Base-by-base conservation (phyloP, 2,888 invertebrate species). In the Margaritifera margaritifera region DNA sequence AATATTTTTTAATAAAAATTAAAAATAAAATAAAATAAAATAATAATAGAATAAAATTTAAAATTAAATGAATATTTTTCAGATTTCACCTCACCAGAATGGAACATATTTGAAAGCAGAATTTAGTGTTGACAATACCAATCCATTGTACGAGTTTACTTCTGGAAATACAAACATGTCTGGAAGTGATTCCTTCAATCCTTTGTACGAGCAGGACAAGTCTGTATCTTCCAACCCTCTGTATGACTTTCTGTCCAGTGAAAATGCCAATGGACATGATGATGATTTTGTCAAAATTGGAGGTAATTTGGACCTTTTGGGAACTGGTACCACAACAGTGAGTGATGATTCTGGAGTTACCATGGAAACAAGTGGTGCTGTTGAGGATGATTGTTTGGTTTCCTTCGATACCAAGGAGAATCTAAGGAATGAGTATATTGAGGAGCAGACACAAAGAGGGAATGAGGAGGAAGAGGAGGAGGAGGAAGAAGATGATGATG, bases 61-160 rank as follows among this genome's bases (percentile, higher is more conserved):
- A 42, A 42, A 15, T 42, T 31, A n/a, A n/a, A n/a, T 31, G 8
- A 31, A 8, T 31, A 11, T 31, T 22, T 24, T 50, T 50, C 52
- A 61, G 61, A 52, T 61, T 50, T 61, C 61, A 61, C 51, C 31
- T 50, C 60, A 61, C 22, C 50, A 61, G 50, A 61, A 61, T 61
- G 61, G 52, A 4, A 61, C 61, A 50, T 50, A 61, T 50, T 24
- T 61, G 61, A 51, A 51, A 27, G 27, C n/a, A 51, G 61, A 52
- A 61, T 61, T 61, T 24, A 61, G 61, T n/a, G 63, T 50, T 53
- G 59, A 59, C 25, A 54, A 62, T 8, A 73, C 72, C 54, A 82
- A 82, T 64, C 82, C 82, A 31, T 67, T 82, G 42, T 80, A 80
- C 74, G 82, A 80, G 62, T 70, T 82, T 52, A 76, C 77, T 22